A percentile compares a stretch with the other conserved stretches of the same genome.
Evolutionary conservation across 2,113 vertebrate genomes (phyloP).

Genomic region (Alexandromys fortis): DNA sequence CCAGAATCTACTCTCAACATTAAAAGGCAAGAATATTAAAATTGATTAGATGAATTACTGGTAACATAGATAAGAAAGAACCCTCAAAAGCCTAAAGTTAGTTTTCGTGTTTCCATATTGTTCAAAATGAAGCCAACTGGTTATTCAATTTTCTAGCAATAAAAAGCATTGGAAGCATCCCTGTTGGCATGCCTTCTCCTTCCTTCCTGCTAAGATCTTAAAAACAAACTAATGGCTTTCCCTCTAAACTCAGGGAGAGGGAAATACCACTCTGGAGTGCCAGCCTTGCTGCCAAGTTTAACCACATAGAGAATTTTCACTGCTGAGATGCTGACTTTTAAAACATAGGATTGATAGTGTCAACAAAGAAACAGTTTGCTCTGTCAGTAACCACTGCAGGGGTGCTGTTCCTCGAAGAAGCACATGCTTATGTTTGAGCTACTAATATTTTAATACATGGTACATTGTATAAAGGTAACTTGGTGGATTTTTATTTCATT

Average conservation of each 20-base stretch:
- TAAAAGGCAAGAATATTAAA: conserved; percentile 55
- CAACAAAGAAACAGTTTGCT: conserved; percentile 70
- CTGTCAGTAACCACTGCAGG: neutral
- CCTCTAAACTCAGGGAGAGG: conserved; percentile 52
- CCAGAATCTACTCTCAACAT: conserved; percentile 51
- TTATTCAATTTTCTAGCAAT: conserved; percentile 65
- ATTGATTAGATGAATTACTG: neutral
- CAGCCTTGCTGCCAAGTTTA: conserved; percentile 69
- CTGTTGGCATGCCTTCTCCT: conserved; percentile 5
- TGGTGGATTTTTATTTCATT: conserved; percentile 2
- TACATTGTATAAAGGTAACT: conserved; percentile 26
- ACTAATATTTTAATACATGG: conserved; percentile 43
- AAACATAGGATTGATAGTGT: conserved; percentile 72
- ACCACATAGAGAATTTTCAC: conserved; percentile 71
- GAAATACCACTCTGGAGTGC: conserved; percentile 66
- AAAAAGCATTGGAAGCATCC: conserved; percentile 60
- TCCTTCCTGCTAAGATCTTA: conserved; percentile 66
- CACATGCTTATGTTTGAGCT: neutral
- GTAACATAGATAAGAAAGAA: conserved; percentile 1
- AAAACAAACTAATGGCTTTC: conserved; percentile 73
- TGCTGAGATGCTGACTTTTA: conserved; percentile 71
- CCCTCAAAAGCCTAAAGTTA: conserved; percentile 36
- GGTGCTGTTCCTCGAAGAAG: neutral
- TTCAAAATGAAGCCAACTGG: conserved; percentile 59
- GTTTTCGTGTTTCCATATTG: conserved; percentile 55